Conservation (phyloP, 2,797 vertebrate species). For the Hephaestus fuliginosus region DNA sequence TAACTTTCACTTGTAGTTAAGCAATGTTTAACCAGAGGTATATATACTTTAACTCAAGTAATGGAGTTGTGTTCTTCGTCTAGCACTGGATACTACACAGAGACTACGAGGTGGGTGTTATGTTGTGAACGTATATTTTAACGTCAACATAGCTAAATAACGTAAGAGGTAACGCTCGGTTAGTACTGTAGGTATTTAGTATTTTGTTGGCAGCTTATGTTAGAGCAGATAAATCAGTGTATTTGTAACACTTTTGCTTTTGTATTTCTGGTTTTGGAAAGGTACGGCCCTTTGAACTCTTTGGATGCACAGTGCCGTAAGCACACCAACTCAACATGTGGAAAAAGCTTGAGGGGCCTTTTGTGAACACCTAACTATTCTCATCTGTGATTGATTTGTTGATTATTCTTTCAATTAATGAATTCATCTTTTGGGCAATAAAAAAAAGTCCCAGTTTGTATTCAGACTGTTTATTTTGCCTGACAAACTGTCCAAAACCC, state of each 20-base stretch:
- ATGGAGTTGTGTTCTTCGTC: too few relatives aligned
- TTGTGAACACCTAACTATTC: not conserved
- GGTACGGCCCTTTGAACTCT: not conserved
- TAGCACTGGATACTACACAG: too few relatives aligned
- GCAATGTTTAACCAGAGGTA: too few relatives aligned
- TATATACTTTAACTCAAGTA: too few relatives aligned
- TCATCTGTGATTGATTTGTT: not conserved
- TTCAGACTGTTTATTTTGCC: not conserved
- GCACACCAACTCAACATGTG: not conserved
- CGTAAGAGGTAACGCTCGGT: not conserved
- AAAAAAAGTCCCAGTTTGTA: not conserved
- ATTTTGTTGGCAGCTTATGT: too few relatives aligned
- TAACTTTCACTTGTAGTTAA: too few relatives aligned
- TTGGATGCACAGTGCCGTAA: not conserved
- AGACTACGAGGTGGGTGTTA: too few relatives aligned
- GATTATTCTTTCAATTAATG: not conserved
- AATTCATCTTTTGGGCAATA: not conserved
- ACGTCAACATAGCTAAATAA: not conserved
- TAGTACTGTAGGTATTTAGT: too few relatives aligned
- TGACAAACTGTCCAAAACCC: not conserved
- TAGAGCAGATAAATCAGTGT: too few relatives aligned
- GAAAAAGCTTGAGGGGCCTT: not conserved
- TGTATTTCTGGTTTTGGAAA: too few relatives aligned
- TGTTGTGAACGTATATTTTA: too few relatives aligned
- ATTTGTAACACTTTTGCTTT: too few relatives aligned